A percentile compares a stretch with the other conserved stretches of the same genome.
Conservation (phyloP, 2,113 vertebrate genomes). For the Amazona guildingii region DNA sequence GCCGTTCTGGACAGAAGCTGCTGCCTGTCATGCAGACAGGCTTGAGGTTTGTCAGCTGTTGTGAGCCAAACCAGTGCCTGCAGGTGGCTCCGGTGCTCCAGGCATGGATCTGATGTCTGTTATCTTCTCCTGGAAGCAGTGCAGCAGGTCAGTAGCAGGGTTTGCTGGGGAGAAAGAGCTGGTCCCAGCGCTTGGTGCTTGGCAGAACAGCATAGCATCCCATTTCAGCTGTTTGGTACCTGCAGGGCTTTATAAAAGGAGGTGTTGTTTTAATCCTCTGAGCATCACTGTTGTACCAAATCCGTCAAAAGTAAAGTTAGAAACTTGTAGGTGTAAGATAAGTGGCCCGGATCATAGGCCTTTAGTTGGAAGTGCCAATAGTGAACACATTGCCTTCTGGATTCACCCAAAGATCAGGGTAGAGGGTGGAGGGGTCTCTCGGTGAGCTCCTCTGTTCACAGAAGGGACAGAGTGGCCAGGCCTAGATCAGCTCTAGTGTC, state of each 20-base stretch:
- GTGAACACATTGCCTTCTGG: not conserved
- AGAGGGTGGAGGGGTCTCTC: not conserved
- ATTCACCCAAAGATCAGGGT: not conserved
- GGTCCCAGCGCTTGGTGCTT: not conserved
- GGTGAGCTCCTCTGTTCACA: not conserved
- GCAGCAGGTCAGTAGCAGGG: not conserved
- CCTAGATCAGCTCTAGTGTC: not conserved
- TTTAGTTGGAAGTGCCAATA: not conserved
- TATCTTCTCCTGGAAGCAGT: not conserved
- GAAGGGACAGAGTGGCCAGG: not conserved
- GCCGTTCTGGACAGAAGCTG: rapidly evolving
- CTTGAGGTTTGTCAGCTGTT: not conserved
- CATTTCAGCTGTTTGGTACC: not conserved
- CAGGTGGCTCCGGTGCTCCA: not conserved
- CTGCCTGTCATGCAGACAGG: rapidly evolving
- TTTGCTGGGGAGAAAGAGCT: not conserved
- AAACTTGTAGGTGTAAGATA: not conserved
- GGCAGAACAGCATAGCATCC: not conserved
- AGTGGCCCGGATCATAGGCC: not conserved
- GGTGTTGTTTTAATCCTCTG: not conserved
- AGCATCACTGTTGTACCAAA: not conserved
- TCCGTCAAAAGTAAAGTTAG: not conserved
- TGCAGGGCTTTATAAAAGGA: not conserved
- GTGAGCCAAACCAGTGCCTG: not conserved
- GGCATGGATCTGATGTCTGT: not conserved